phyloP scores from a whole-genome alignment of 2,113 vertebrate species.

The Thymallus thymallus region DNA sequence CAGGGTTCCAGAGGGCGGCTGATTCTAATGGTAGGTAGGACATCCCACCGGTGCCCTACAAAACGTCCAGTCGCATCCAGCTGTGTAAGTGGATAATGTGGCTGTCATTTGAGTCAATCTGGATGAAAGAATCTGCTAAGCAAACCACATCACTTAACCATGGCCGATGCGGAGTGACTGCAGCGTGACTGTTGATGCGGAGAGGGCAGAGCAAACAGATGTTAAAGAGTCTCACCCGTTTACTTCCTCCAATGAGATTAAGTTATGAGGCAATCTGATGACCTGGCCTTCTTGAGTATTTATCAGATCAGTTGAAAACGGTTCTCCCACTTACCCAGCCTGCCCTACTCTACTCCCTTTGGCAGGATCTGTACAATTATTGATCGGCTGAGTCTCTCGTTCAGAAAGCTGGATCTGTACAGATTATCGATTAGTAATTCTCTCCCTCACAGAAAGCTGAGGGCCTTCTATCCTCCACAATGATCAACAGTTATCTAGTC shows the following conservation, averaged over 20 bases:
- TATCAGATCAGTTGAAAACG: conserved; percentile 43
- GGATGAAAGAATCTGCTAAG: conserved; percentile 62
- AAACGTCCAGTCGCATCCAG: conserved; percentile 2
- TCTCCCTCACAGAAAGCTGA: conserved; percentile 48
- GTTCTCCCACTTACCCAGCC: conserved; percentile 36
- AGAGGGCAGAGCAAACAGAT: too few species aligned
- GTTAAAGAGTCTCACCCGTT: too few species aligned
- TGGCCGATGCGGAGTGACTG: conserved; percentile 20
- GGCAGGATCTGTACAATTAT: neutral
- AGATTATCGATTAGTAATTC: conserved; percentile 58
- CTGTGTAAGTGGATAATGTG: conserved; percentile 53
- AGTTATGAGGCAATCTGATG: conserved; percentile 36
- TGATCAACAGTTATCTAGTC: conserved; percentile 58
- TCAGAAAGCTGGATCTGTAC: conserved; percentile 33
- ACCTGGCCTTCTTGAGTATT: conserved; percentile 52
- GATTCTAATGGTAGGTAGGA: conserved; percentile 1
- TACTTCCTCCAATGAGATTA: conserved; percentile 20
- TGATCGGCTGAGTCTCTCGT: neutral
- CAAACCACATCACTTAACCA: conserved; percentile 26
- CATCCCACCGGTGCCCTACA: neutral
- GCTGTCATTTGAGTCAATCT: conserved; percentile 50
- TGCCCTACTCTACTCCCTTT: neutral
- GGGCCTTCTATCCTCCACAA: conserved; percentile 44
- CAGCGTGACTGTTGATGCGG: conserved; percentile 1
- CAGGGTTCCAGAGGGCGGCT: conserved; percentile 15